These are phyloP conservation scores for Megalurothrips usitatus DNA, from an alignment of 2,888 invertebrate genomes.

Conservation along the genomic window DNA sequence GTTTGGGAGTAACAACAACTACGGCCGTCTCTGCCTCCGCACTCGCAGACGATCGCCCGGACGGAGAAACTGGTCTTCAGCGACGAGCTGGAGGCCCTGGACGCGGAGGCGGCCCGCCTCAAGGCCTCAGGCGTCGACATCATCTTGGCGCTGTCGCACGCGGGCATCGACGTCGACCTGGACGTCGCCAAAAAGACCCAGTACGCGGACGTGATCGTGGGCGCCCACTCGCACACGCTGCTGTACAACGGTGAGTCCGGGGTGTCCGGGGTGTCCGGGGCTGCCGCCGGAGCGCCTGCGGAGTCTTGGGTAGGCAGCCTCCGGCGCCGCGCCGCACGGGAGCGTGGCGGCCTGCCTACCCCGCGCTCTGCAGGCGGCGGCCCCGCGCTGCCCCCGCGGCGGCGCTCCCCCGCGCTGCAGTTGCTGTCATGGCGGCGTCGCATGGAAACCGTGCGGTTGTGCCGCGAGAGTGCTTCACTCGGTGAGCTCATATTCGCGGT, in stretches of 20 bases:
- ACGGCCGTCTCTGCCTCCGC: conserved; percentile 23
- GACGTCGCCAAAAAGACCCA: conserved; percentile 42
- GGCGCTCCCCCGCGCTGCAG: too few relatives aligned
- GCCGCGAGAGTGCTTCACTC: too few relatives aligned
- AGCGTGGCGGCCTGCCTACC: background rate
- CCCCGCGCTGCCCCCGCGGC: background rate
- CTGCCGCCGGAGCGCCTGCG: too few relatives aligned
- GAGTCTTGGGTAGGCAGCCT: too few relatives aligned
- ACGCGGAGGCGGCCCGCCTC: conserved; percentile 61
- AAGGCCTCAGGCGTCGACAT: conserved; percentile 62
- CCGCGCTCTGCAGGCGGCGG: too few relatives aligned
- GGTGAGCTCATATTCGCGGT: too few relatives aligned
- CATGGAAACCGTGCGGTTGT: too few relatives aligned
- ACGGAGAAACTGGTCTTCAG: conserved; percentile 63
- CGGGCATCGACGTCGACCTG: conserved; percentile 59
- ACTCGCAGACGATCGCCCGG: conserved; percentile 57
- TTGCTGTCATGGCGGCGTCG: too few relatives aligned
- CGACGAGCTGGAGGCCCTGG: conserved; percentile 62
- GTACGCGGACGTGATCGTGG: conserved; percentile 73
- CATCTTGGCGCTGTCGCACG: conserved; percentile 78
- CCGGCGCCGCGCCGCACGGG: background rate
- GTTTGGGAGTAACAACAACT: too few relatives aligned
- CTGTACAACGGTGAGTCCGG: conserved; percentile 53
- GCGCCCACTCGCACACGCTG: conserved; percentile 77
- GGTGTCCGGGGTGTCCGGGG: background rate